These are phyloP conservation scores for Cryptomyrus ogoouensis DNA, from an alignment of 2,113 vertebrate species.

Conservation along the genomic window DNA sequence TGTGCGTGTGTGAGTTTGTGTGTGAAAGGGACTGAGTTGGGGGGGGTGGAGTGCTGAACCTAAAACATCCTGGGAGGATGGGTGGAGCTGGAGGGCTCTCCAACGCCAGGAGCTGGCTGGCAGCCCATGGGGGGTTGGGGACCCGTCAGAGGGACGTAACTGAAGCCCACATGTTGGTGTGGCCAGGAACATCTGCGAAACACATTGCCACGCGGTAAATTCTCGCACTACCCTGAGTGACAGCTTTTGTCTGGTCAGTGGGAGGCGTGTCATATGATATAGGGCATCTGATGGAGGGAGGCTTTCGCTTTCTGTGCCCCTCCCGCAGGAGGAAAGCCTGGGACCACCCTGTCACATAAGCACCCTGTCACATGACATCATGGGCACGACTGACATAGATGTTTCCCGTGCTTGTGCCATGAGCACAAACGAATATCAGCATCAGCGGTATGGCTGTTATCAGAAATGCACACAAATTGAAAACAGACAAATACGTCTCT, in stretches of 20 bases:
- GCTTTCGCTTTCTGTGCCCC: background rate
- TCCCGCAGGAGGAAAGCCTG: background rate
- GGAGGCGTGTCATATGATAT: slow-evolving; percentile 2
- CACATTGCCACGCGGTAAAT: background rate
- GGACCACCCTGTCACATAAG: background rate
- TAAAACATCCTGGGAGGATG: background rate
- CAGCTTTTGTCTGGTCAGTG: background rate
- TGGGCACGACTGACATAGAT: background rate
- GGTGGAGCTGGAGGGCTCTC: background rate
- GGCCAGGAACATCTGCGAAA: background rate
- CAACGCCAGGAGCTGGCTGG: background rate
- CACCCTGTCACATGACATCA: background rate
- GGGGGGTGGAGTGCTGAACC: background rate
- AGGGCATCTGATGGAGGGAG: background rate
- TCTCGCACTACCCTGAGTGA: background rate
- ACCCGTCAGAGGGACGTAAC: background rate
- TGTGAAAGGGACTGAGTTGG: slow-evolving; percentile 14
- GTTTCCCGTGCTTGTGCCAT: background rate
- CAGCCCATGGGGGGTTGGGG: background rate
- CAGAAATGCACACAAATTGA: background rate
- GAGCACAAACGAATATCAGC: background rate
- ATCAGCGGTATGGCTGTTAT: background rate
- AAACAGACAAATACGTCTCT: background rate
- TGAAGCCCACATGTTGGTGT: background rate
- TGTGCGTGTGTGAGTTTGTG: background rate